Evolutionary conservation across 2,113 vertebrate genomes (phyloP).

Genomic region (Canis aureus): DNA sequence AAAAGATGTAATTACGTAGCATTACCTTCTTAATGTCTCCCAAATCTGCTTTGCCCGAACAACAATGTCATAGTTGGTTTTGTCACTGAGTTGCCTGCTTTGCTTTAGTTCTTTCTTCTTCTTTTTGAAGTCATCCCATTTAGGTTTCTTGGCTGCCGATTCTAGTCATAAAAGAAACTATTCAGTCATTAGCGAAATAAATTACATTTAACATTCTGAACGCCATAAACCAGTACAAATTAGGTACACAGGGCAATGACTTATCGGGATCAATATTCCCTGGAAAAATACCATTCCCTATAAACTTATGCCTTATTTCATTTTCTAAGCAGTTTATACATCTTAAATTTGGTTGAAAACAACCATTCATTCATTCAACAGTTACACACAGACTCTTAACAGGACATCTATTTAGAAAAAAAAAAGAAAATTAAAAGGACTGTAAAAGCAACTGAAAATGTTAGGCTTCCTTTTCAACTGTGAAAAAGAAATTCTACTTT

Average conservation of each 20-base stretch:
- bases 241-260: not conserved
- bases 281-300: not conserved
- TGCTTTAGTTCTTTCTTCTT: conserved; percentile 94
- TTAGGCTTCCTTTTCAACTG: not conserved
- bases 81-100: conserved; percentile 90
- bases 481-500: conserved; percentile 31
- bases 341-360: not conserved
- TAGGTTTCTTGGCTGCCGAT: conserved; percentile 90
- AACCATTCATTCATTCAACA: not conserved
- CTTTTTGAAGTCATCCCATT: conserved; percentile 93
- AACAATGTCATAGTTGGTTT: conserved; percentile 93
- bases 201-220: conserved; percentile 34
- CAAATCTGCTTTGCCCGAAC: conserved; percentile 94
- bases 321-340: not conserved
- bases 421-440: not conserved
- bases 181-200: not conserved
- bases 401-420: not conserved
- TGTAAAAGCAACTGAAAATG: not conserved
- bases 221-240: not conserved
- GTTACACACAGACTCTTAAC: not conserved
- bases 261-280: not conserved
- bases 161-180: conserved; percentile 83
- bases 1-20: not conserved
- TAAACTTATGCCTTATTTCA: not conserved
- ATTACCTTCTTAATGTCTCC: conserved; percentile 92